Conservation (phyloP, 2,888 invertebrate species). For the Gasteruption jaculator region DNA sequence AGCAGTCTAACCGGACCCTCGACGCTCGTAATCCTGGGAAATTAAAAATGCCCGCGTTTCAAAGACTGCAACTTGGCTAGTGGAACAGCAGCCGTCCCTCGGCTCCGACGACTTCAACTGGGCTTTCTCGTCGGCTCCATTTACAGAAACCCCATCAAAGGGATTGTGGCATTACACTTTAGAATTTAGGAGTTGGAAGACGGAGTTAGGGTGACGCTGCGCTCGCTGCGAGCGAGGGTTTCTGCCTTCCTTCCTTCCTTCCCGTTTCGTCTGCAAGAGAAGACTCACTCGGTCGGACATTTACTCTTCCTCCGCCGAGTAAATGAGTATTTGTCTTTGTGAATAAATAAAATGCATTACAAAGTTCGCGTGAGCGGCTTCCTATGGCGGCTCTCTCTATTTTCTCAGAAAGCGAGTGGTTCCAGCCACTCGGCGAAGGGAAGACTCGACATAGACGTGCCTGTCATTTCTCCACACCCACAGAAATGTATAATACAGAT, state of each 20-base stretch:
- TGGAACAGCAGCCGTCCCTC: constrained; percentile 5
- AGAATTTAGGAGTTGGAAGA: constrained; percentile 32
- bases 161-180: constrained; percentile 46
- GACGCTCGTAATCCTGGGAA: constrained; percentile 42
- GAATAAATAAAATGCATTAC: constrained; percentile 51
- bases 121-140: constrained; percentile 35
- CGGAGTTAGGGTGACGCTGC: constrained; percentile 13
- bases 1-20: constrained; percentile 3
- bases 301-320: constrained; percentile 30
- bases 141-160: constrained; percentile 52
- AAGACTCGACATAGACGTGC: too few species aligned
- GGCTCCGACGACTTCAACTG: constrained; percentile 15
- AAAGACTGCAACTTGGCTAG: constrained; percentile 20
- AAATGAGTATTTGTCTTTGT: constrained; percentile 51
- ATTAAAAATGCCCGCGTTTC: constrained; percentile 46
- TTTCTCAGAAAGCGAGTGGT: too few species aligned
- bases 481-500: too few species aligned
- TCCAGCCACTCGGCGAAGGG: too few species aligned
- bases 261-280: constrained; percentile 17
- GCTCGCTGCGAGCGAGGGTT: constrained; percentile 10
- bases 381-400: constrained; percentile 1
- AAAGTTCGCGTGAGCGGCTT: constrained; percentile 26
- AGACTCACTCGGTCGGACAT: constrained; percentile 26
- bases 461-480: too few species aligned
- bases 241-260: not conserved